Base-by-base conservation (phyloP, 2,797 vertebrate species). In the Lithobates sylvaticus region DNA sequence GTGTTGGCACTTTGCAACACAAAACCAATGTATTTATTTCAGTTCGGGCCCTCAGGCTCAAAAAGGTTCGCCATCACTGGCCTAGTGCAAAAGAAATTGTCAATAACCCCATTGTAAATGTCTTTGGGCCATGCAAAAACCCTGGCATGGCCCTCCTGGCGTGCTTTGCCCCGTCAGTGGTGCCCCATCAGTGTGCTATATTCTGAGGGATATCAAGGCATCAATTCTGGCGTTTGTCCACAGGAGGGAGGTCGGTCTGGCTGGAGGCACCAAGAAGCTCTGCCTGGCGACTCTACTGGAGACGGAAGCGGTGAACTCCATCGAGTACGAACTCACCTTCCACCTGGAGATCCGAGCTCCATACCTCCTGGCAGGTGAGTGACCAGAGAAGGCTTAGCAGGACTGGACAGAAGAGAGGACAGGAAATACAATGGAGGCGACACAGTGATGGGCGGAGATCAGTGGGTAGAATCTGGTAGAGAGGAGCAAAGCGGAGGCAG, bases 321-420 rank as follows among this genome's bases (percentile, higher is more conserved):
- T 93, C 1, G 97, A 98, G 89, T 99, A 99, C 0, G 95, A 98
- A 79, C 99, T 99, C 88, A 97, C 93, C 92, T 99, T 99, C 92
- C 96, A 97, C 80, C 93, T 99, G 91, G 97, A 99, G 94, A 99
- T 99, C 86, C 93, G 96, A 0, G 97, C 97, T 5, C 98, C 97
- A 0, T 99, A 97, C 83, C 93, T 99, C 39, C 95, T 99, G 0
- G 97, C 98, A 95, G 98, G 98, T 99, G 88, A 93, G 90, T 81
- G 0, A 0, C 69, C 0, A 0, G 3, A n/a, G 18, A 21, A 3
- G 3, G 76, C n/a, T 42, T 9, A 10, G 13, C 1, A 3, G 36
- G n/a, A n/a, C 36, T 18, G 8, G 9, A 61, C 27, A 39, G 39
- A 39, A 10, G 8, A 39, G 39, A 10, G 39, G 9, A 2, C 10